phyloP scores from a whole-genome alignment of 2,888 invertebrate genomes.

The Acanthosepion lycidas region DNA sequence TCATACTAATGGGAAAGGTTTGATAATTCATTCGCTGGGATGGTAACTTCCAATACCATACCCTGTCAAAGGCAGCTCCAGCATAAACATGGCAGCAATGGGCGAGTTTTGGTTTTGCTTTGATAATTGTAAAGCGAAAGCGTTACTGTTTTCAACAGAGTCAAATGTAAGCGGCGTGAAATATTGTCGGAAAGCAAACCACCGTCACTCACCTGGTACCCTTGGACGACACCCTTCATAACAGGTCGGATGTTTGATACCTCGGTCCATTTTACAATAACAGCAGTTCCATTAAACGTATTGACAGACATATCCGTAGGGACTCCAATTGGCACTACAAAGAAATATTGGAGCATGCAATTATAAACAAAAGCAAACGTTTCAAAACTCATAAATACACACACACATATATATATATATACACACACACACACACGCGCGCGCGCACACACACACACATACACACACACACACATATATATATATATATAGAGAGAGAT shows the following conservation, averaged over 20 bases:
- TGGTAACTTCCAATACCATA: too few relatives aligned
- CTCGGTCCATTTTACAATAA: slow-evolving; percentile 92
- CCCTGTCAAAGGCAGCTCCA: too few relatives aligned
- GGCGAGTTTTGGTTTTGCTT: too few relatives aligned
- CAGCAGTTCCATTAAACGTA: slow-evolving; percentile 92
- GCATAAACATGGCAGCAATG: too few relatives aligned
- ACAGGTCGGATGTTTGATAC: slow-evolving; percentile 89
- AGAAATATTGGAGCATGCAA: neutral
- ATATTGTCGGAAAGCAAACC: too few relatives aligned
- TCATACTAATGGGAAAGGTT: too few relatives aligned
- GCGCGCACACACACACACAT: neutral
- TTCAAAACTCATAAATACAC: too few relatives aligned
- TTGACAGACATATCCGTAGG: slow-evolving; percentile 86
- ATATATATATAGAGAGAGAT: neutral
- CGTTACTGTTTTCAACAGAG: too few relatives aligned
- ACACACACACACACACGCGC: neutral
- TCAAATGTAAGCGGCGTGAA: too few relatives aligned
- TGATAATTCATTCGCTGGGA: too few relatives aligned
- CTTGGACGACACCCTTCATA: slow-evolving; percentile 92
- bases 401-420: neutral
- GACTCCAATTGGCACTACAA: slow-evolving; percentile 78
- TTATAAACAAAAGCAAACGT: too few relatives aligned
- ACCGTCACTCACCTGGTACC: slow-evolving; percentile 82
- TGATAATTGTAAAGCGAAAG: too few relatives aligned
- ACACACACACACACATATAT: neutral